Base-by-base conservation (phyloP, 2,797 vertebrate species). In the Poecilia gillii region DNA sequence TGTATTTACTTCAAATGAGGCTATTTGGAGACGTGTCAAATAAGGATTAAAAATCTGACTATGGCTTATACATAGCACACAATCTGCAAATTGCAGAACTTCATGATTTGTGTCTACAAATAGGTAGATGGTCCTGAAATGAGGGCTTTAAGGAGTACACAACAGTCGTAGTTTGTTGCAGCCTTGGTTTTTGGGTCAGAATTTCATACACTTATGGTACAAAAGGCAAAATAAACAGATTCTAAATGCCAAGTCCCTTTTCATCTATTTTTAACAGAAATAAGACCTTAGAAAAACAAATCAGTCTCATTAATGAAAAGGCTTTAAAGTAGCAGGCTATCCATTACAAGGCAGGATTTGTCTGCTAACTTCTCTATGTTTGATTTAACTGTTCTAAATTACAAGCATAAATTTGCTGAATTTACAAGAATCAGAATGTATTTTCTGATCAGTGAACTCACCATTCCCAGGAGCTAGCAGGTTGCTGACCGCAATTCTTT, bases 1-100 rank as follows among this genome's bases (percentile, higher is more conserved):
- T 82, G 76, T 90, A 88, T 85, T 90, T 77, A 84, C 76, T 39
- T 66, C 68, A 84, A 84, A 84, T 85, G 81, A 84, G 66, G 73
- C 70, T 51, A 20, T 46, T 75, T 59, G 33, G 36, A 18, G 25
- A 23, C 1, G 14, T 73, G 39, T 73, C 6, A 78, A 14, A 49
- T 14, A 28, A 23, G 9, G 14, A 41, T 25, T 41, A 47, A n/a
- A 59, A 59, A 53, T 71, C 25, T 6, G 1, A 2, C 2, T 4
- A 66, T 9, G 33, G 20, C 11, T 45, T 13, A 71, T 45, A n/a
- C 66, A 23, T 70, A n/a, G 45, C n/a, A 71, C 39, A 70, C 12
- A 25, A 4, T n/a, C 66, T 70, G 41, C 16, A 31, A 45, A 71
- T 20, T 46, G 41, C 25, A 45, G 43, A 71, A 71, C 41, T 13